A percentile compares a stretch with the other conserved stretches of the same genome.
phyloP scores from a whole-genome alignment of 2,888 invertebrate species.

The Aethes cnicana region DNA sequence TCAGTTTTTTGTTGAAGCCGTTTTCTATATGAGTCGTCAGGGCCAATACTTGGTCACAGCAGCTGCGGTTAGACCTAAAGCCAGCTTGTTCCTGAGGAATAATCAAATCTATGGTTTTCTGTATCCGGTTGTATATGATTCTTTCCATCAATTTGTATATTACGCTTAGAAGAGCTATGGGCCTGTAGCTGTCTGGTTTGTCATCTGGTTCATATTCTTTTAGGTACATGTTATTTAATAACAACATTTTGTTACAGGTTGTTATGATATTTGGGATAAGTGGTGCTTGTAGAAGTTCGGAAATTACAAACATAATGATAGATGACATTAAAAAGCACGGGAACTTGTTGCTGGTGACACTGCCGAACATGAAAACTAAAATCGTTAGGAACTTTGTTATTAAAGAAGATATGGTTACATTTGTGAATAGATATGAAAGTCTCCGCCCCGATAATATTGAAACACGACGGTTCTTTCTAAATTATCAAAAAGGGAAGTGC shows the following conservation, averaged over 20 bases:
- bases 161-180: too few species aligned
- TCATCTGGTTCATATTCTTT: too few species aligned
- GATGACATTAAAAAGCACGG: slow-evolving; percentile 3
- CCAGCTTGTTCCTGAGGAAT: too few species aligned
- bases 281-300: slow-evolving; percentile 9
- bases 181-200: too few species aligned
- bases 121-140: too few species aligned
- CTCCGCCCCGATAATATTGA: slow-evolving; percentile 12
- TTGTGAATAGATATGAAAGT: slow-evolving; percentile 24
- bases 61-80: too few species aligned
- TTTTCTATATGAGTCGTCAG: too few species aligned
- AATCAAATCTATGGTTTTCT: too few species aligned
- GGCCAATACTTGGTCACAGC: too few species aligned
- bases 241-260: slow-evolving; percentile 9
- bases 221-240: too few species aligned
- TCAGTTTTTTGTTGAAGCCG: too few species aligned
- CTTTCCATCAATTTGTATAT: too few species aligned
- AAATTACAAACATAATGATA: slow-evolving; percentile 10
- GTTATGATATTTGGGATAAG: slow-evolving; percentile 5
- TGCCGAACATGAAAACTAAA: slow-evolving; percentile 26
- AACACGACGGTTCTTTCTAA: slow-evolving; percentile 24
- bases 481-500: slow-evolving; percentile 27
- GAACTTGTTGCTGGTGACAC: slow-evolving; percentile 15
- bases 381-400: slow-evolving; percentile 22
- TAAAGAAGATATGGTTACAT: slow-evolving; percentile 13